Evolutionary conservation across 2,113 vertebrate species (phyloP), one percentile per base, ranked within the genome.

Genomic region (Pimephales promelas): DNA sequence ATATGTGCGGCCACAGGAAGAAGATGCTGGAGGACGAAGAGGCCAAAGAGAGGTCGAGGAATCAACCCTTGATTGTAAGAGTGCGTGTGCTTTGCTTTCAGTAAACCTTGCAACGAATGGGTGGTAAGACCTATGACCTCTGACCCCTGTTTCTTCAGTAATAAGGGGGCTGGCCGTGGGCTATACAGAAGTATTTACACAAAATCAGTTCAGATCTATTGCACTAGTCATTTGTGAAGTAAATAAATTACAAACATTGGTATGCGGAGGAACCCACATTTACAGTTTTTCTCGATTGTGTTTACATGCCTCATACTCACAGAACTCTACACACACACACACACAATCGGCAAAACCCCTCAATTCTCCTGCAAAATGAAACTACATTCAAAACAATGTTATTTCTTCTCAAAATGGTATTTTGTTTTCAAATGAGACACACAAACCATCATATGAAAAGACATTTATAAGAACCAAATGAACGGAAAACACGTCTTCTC

Each of bases 1-100:
- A 20, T 83, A 70, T 66, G 22, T 45, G 47, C 52, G 72, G 2
- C 1, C 52, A 74, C 90, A 98, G 97, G 95, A 93, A 96, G 94
- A 98, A 97, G 93, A 91, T 97, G 89, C 95, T 93, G 91, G 98
- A 99, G 84, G 97, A 96, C 0, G 97, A 99, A 75, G 97, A 98
- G 90, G 94, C 96, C 90, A 95, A 93, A 91, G 96, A 96, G 89
- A 93, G 93, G 84, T 88, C 95, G 92, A 93, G 91, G 91, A 95
- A 89, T 82, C 96, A 96, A 87, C 92, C 94, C 22, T 89, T 95
- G 88, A 95, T 96, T 3, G 97, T 99, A 89, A 97, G 97, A 85
- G 57, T 83, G 62, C 57, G 26, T 87, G 18, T 61, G 28, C 73
- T 79, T 83, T 75, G 6, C 73, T 10, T 26, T 49, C 20, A 61